A percentile compares a stretch with the other conserved stretches of the same genome.
phyloP scores from a whole-genome alignment of 2,888 invertebrate genomes.

The Rambutsinella grinnellia region DNA sequence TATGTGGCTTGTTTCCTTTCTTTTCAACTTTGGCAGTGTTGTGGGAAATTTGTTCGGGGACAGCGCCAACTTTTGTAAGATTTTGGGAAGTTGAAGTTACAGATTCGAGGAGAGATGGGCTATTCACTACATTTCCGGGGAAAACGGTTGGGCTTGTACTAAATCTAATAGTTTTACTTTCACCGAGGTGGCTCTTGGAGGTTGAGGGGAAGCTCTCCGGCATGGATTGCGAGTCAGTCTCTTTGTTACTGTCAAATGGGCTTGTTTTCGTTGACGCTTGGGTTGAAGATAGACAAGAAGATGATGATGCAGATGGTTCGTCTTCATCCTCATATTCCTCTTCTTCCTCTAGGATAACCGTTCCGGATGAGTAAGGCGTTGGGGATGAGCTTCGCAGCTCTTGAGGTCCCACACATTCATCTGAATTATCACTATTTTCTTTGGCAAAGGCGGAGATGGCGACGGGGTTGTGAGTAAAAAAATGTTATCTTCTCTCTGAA shows the following conservation, averaged over 20 bases:
- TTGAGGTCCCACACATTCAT: constrained; percentile 1
- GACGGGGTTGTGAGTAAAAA: constrained; percentile 77
- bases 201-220: too few species aligned
- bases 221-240: constrained; percentile 46
- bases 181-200: too few species aligned
- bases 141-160: background rate
- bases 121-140: background rate
- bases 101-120: background rate
- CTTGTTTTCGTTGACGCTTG: background rate
- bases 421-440: constrained; percentile 34
- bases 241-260: constrained; percentile 42
- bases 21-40: constrained; percentile 43
- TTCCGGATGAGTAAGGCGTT: constrained; percentile 25
- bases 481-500: constrained; percentile 96
- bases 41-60: background rate
- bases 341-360: constrained; percentile 39
- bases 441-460: constrained; percentile 49
- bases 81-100: too few species aligned
- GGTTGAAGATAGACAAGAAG: constrained; percentile 29
- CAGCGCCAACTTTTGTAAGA: constrained; percentile 22
- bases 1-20: constrained; percentile 38
- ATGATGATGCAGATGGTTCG: constrained; percentile 35
- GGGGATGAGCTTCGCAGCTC: background rate
- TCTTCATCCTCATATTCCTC: constrained; percentile 31
- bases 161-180: too few species aligned